These are phyloP conservation scores for Lytechinus variegatus DNA, from an alignment of 35 echinoderm and acorn worm genomes.

Conservation along the genomic window DNA sequence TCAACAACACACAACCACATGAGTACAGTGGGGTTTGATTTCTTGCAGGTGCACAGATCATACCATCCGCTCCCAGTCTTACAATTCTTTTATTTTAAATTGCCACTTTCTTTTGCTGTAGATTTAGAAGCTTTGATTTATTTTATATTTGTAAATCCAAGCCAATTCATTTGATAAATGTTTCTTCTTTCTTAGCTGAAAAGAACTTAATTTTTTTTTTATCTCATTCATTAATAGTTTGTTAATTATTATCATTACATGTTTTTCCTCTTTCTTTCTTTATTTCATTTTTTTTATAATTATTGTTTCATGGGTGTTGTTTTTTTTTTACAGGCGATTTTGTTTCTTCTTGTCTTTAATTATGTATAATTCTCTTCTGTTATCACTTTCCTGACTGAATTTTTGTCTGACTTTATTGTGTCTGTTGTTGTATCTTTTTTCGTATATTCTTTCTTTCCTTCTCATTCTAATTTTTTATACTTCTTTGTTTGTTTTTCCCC, in stretches of 20 bases:
- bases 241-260: no score
- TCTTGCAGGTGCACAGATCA: not conserved
- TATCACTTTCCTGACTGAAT: no score
- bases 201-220: not conserved
- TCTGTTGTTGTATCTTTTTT: not conserved
- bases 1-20: not conserved
- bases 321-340: no score
- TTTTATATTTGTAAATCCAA: not conserved
- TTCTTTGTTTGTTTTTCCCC: no score
- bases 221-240: no score
- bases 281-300: no score
- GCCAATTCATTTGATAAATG: not conserved
- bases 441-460: not conserved
- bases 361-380: no score
- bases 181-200: not conserved
- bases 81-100: not conserved
- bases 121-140: not conserved
- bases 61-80: not conserved
- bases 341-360: no score
- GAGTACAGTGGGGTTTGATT: not conserved
- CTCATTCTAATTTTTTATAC: not conserved
- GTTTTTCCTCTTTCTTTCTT: no score
- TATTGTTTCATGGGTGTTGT: no score
- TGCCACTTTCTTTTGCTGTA: not conserved
- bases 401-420: no score